Conservation (phyloP, 92 coral and sea anemone genomes). For the Palythoa grandiflora region DNA sequence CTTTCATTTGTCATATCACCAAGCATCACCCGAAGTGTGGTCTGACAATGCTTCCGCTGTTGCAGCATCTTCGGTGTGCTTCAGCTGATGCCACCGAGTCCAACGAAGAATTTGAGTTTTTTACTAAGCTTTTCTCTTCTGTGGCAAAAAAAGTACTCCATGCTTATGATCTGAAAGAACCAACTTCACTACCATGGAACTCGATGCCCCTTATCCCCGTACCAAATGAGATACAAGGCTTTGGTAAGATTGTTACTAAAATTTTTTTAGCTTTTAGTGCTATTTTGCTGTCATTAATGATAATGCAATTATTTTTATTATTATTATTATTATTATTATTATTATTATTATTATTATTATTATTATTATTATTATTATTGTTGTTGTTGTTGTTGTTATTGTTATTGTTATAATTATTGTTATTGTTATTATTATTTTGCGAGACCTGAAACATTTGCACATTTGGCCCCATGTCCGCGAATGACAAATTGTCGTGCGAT, state of each 20-base stretch:
- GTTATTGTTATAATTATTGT: no score
- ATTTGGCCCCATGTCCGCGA: no score
- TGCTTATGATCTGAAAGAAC: not conserved
- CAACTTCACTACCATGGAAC: not conserved
- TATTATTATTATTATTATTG: no score
- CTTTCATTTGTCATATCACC: not conserved
- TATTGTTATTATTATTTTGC: no score
- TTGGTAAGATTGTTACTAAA: not conserved
- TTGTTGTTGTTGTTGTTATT: no score
- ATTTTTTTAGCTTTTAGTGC: no score
- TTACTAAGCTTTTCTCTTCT: not conserved
- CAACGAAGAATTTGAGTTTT: not conserved
- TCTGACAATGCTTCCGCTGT: not conserved
- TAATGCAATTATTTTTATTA: no score
- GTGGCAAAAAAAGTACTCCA: not conserved
- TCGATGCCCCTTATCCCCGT: not conserved
- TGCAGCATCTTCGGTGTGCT: not conserved
- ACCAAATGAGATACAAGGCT: not conserved
- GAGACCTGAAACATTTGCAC: no score
- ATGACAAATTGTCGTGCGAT: no score
- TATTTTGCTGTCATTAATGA: no score
- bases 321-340: no score
- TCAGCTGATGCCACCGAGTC: not conserved
- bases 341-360: no score
- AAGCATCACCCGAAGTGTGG: slow-evolving; percentile 15